phyloP scores from a whole-genome alignment of 2,113 vertebrate genomes.

The Perca schrenkii region DNA sequence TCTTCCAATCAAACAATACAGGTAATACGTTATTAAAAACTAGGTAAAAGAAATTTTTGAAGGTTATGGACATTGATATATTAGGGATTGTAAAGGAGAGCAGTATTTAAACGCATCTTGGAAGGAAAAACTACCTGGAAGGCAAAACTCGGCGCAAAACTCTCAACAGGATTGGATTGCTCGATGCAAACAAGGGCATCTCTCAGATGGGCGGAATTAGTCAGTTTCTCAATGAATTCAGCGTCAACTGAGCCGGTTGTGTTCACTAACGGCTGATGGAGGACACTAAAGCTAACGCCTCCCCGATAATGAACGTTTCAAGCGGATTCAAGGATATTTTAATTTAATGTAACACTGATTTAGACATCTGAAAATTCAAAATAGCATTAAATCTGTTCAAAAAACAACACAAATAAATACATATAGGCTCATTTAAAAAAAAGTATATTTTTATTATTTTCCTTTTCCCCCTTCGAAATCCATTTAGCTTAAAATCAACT shows the following conservation, averaged over 20 bases:
- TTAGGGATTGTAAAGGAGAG: no score
- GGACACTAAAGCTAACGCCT: neutral
- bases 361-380: no score
- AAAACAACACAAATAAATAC: no score
- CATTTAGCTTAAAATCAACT: neutral
- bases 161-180: rapidly evolving
- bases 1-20: rapidly evolving
- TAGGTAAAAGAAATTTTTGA: no score
- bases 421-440: no score
- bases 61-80: rapidly evolving
- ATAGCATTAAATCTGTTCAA: no score
- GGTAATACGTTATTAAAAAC: no score
- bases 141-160: rapidly evolving
- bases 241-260: no score
- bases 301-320: neutral
- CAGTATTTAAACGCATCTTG: rapidly evolving
- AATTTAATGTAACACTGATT: neutral
- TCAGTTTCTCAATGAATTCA: neutral
- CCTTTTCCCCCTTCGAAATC: neutral
- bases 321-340: neutral
- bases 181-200: rapidly evolving
- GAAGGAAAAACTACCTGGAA: slow-evolving; percentile 12
- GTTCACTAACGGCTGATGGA: neutral
- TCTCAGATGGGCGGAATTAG: neutral
- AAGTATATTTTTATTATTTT: neutral